phyloP scores from a whole-genome alignment of 1,140 invertebrate species.

The Triops cancriformis region DNA sequence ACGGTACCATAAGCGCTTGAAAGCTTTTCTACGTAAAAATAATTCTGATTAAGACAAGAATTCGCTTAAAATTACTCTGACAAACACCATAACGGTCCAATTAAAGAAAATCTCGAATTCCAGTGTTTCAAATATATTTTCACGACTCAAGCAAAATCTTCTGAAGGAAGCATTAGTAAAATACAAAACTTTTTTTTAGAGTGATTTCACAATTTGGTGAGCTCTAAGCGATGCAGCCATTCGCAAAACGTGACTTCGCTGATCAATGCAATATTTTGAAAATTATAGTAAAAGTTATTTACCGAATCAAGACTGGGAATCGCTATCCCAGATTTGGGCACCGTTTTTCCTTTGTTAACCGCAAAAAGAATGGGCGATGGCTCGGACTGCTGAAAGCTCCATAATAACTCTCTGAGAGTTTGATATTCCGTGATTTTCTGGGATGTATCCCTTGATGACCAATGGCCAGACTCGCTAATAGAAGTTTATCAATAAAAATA shows the following conservation, averaged over 20 bases:
- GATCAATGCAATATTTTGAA: too few species aligned
- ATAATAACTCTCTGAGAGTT: not conserved
- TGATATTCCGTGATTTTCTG: not conserved
- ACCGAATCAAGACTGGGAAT: not conserved
- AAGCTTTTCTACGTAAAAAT: not conserved
- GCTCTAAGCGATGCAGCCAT: too few species aligned
- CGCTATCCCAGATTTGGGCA: not conserved
- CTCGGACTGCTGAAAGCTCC: not conserved
- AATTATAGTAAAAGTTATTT: too few species aligned
- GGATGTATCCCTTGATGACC: not conserved
- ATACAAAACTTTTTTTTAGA: too few species aligned
- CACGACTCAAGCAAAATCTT: too few species aligned
- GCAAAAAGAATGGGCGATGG: not conserved
- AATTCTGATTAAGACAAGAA: not conserved
- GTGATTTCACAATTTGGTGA: too few species aligned
- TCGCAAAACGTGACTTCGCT: not conserved
- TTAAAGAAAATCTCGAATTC: too few species aligned
- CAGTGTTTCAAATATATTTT: too few species aligned
- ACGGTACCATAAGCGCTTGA: not conserved
- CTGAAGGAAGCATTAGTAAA: too few species aligned
- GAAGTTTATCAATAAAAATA: too few species aligned
- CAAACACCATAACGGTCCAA: too few species aligned
- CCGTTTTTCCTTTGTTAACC: not conserved
- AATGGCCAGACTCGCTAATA: not conserved
- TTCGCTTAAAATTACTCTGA: too few species aligned